These are phyloP conservation scores for Lophochroa leadbeateri DNA, from an alignment of 2,113 vertebrate genomes.

Conservation along the genomic window DNA sequence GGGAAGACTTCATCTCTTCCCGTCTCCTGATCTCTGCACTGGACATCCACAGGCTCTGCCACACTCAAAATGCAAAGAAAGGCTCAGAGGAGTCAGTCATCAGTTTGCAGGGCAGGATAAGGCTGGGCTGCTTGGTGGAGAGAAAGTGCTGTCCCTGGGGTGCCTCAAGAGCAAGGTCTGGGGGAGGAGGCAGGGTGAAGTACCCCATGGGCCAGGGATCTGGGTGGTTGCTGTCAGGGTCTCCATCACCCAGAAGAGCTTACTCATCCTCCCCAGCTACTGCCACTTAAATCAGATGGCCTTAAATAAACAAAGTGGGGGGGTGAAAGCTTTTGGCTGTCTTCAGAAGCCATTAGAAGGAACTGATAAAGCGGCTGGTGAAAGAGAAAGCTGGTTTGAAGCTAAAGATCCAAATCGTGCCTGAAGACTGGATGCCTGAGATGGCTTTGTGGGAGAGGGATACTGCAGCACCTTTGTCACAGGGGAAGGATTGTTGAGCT, in stretches of 20 bases:
- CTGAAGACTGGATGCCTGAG: conserved; percentile 23
- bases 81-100: neutral
- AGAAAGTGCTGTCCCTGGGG: neutral
- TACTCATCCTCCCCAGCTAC: neutral
- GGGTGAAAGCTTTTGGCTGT: conserved; percentile 75
- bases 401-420: conserved; percentile 46
- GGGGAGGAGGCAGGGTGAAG: neutral
- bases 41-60: neutral
- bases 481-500: conserved; percentile 55
- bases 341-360: conserved; percentile 76
- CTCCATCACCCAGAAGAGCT: neutral
- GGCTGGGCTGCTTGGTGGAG: neutral
- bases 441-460: neutral
- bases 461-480: conserved; percentile 52
- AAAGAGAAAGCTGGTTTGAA: conserved; percentile 65
- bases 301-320: conserved; percentile 78
- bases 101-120: neutral
- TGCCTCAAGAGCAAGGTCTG: neutral
- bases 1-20: neutral
- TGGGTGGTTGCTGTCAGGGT: neutral
- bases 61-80: neutral
- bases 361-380: conserved; percentile 3
- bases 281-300: conserved; percentile 70
- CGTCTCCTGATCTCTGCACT: too few relatives aligned
- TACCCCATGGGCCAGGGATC: neutral